These are phyloP conservation scores for Halocynthia roretzi DNA, from an alignment of 23 tunicate species.

Conservation along the genomic window DNA sequence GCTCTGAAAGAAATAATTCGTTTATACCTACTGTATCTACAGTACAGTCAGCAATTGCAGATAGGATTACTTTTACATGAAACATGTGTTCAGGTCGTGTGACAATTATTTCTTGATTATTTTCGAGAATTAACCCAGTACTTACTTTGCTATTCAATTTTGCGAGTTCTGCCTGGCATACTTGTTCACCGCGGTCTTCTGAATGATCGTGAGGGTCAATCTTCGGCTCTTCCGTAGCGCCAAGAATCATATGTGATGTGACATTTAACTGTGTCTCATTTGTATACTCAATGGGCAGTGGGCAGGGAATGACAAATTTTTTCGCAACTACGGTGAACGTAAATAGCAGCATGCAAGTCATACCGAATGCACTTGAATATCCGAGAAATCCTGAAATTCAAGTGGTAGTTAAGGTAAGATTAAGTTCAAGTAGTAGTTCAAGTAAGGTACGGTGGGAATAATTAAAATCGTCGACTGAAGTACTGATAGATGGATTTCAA, in stretches of 20 bases:
- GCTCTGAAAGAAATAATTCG: slow-evolving; percentile 31
- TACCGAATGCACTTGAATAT: slow-evolving; percentile 86
- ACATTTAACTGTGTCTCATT: background rate
- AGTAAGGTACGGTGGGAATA: background rate
- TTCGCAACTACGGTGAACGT: slow-evolving; percentile 61
- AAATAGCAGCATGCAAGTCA: slow-evolving; percentile 71
- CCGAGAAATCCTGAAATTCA: slow-evolving; percentile 67
- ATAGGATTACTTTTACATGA: background rate
- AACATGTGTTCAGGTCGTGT: background rate
- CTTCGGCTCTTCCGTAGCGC: background rate
- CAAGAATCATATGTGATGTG: background rate
- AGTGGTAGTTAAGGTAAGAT: background rate
- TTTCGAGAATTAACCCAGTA: background rate
- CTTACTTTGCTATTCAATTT: slow-evolving; percentile 57
- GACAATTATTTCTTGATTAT: background rate
- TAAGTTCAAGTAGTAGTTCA: background rate
- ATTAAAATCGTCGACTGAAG: background rate
- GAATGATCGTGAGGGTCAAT: background rate
- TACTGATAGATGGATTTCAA: background rate
- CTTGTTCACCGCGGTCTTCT: slow-evolving; percentile 36
- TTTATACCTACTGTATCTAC: background rate
- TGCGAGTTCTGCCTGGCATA: slow-evolving; percentile 47
- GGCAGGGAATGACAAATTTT: slow-evolving; percentile 78
- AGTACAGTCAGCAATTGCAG: background rate
- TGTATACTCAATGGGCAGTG: slow-evolving; percentile 9